These are phyloP conservation scores for Epinotia bilunana DNA, from an alignment of 2,888 invertebrate species.

Conservation along the genomic window DNA sequence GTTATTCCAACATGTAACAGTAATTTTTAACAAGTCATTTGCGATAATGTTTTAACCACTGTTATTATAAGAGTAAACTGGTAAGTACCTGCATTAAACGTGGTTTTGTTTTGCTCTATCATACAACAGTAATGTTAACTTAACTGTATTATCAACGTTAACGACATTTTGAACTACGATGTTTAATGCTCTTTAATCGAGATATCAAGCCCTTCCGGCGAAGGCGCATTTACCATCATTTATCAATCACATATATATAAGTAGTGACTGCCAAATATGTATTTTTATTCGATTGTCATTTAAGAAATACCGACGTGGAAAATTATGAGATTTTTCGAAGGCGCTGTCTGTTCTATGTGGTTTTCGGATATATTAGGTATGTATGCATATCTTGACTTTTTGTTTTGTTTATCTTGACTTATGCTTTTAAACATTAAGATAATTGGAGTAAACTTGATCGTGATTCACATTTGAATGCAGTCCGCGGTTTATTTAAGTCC, in stretches of 20 bases:
- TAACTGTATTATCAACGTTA: not conserved
- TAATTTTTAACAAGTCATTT: not conserved
- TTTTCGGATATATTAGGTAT: too few species aligned
- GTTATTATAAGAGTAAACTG: not conserved
- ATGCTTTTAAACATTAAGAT: not conserved
- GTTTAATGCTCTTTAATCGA: conserved; percentile 2
- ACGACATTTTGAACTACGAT: conserved; percentile 5
- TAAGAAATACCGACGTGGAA: too few species aligned
- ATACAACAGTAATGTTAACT: not conserved
- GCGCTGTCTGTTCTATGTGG: too few species aligned
- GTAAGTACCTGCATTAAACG: not conserved
- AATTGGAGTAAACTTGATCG: not conserved
- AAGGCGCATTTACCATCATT: not conserved
- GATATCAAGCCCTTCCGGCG: too few species aligned
- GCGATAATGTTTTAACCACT: not conserved
- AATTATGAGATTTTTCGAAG: too few species aligned
- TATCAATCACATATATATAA: not conserved
- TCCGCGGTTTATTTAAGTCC: too few species aligned
- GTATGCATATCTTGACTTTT: too few species aligned
- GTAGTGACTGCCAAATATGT: too few species aligned
- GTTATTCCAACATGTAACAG: not conserved
- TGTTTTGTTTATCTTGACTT: too few species aligned
- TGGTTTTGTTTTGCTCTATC: not conserved
- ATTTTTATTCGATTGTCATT: too few species aligned
- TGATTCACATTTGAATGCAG: not conserved